Conservation (phyloP, 2,888 invertebrate genomes). For the Diaperis boleti region DNA sequence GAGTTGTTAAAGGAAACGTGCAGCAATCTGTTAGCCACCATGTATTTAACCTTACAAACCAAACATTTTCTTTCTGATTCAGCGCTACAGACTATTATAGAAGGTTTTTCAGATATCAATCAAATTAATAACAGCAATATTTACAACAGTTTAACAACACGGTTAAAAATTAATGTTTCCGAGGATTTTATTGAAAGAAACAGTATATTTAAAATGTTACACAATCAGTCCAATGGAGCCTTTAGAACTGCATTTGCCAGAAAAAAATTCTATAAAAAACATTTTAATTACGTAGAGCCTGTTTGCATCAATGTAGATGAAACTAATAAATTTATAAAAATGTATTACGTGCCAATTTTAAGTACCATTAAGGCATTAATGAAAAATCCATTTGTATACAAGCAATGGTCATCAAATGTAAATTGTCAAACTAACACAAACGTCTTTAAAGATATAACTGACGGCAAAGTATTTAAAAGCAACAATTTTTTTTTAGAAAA, state of each 20-base stretch:
- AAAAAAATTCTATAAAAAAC: no score
- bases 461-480: not conserved
- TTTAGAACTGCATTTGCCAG: no score
- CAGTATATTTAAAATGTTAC: no score
- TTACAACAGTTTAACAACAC: not conserved
- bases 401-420: not conserved
- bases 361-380: not conserved
- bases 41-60: not conserved
- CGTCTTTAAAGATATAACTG: not conserved
- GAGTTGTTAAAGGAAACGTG: not conserved
- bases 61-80: not conserved
- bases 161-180: no score
- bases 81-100: not conserved
- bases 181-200: no score
- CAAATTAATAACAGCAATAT: no score
- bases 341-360: not conserved
- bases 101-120: not conserved
- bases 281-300: no score
- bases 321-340: not conserved
- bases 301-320: no score
- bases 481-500: not conserved
- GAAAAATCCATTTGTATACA: not conserved
- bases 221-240: no score
- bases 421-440: not conserved
- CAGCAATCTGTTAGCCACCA: no score